Evolutionary conservation across 2,113 vertebrate species (phyloP), one percentile per base, ranked within the genome.

Genomic region (Malaclemys terrapin): DNA sequence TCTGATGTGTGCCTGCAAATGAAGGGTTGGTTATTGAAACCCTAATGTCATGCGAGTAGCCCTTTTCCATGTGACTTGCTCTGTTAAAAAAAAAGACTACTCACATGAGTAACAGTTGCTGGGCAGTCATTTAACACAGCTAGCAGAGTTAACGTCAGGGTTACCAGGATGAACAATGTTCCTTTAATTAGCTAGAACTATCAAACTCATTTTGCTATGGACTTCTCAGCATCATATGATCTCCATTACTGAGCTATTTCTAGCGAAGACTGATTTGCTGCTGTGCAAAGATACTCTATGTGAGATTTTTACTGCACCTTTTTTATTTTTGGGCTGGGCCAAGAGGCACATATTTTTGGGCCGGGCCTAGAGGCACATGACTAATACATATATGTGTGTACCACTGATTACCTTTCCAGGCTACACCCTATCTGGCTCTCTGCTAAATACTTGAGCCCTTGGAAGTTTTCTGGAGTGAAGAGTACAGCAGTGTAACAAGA

Each of bases 361-460:
- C 81, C 0, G 2, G 94, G 90, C 92, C 94, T 96, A 97, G 87
- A 17, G 94, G 56, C 95, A 79, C 87, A 93, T 88, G 94, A 95
- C 93, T 97, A 92, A 90, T 42, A 96, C 92, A 90, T 87, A 85
- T 89, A 97, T 91, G 88, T 86, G 90, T 45, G 89, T 52, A 89
- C 91, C 95, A 93, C 94, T 96, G 84, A 80, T 96, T 92, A 91
- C 25, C 47, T 82, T 92, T 95, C 88, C 92, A 91, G 94, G 85
- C 79, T 65, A 78, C 38, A 85, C 4, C 22, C n/a, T 90, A 25
- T 78, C 62, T 95, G 57, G 24, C 93, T 88, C 82, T 85, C 87
- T 93, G 80, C 90, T 97, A 85, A 83, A 76, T 91, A 75, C 8
- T 27, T 84, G 54, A 93, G n/a, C 4, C 5, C 53, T 90, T 88